phyloP scores from a whole-genome alignment of 1,140 invertebrate genomes.

The Charaxes varanes region DNA sequence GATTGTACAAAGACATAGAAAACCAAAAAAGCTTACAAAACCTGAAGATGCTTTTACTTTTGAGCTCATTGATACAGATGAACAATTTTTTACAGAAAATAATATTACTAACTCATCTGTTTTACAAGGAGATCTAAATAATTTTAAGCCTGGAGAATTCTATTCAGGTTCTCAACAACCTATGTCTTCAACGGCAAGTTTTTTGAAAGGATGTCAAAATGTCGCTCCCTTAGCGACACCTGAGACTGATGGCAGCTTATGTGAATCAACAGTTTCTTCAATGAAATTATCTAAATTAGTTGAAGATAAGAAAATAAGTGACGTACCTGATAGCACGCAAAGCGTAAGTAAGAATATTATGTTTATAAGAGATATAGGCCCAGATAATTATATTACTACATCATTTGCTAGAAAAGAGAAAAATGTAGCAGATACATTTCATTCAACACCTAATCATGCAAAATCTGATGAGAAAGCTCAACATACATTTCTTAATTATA shows the following conservation, averaged over 20 bases:
- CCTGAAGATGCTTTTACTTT: slow-evolving; percentile 84
- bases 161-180: slow-evolving; percentile 53
- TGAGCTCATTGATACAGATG: slow-evolving; percentile 86
- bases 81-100: slow-evolving; percentile 70
- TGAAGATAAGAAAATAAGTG: slow-evolving; percentile 57
- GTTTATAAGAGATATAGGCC: slow-evolving; percentile 78
- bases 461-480: slow-evolving; percentile 68
- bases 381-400: slow-evolving; percentile 80
- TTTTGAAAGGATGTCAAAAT: slow-evolving; percentile 52
- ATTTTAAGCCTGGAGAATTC: slow-evolving; percentile 70
- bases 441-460: slow-evolving; percentile 57
- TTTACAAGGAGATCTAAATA: slow-evolving; percentile 52
- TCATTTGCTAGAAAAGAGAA: slow-evolving; percentile 75
- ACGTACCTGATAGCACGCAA: slow-evolving; percentile 61
- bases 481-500: slow-evolving; percentile 66
- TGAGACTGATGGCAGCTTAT: slow-evolving; percentile 76
- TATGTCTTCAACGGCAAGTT: slow-evolving; percentile 52
- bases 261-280: slow-evolving; percentile 69
- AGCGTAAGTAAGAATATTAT: slow-evolving; percentile 73
- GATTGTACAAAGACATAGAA: slow-evolving; percentile 75
- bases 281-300: slow-evolving; percentile 64
- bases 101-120: slow-evolving; percentile 58
- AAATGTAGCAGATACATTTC: slow-evolving; percentile 41
- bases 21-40: slow-evolving; percentile 75
- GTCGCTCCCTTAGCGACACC: slow-evolving; percentile 77